These are phyloP conservation scores for Eulacestoma nigropectus DNA, from an alignment of 2,113 vertebrate species.

Conservation along the genomic window DNA sequence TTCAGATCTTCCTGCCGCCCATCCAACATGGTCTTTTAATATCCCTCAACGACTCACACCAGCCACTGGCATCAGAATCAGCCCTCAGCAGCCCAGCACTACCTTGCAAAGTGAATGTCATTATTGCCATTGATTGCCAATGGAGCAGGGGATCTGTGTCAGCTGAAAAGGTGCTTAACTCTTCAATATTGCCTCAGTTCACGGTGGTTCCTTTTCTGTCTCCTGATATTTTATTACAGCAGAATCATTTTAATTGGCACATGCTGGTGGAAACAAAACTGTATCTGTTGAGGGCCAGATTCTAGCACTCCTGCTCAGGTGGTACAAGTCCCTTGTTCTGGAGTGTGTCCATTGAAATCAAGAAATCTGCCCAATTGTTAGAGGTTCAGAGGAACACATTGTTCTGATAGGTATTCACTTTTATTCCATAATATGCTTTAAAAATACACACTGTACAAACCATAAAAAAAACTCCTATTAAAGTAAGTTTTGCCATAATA, in stretches of 20 bases:
- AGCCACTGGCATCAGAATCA: constrained; percentile 20
- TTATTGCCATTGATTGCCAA: constrained; percentile 17
- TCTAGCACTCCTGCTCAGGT: constrained; percentile 51
- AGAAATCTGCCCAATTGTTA: constrained; percentile 50
- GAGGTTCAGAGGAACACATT: constrained; percentile 58
- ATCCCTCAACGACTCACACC: constrained; percentile 33
- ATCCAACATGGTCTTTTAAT: constrained; percentile 50
- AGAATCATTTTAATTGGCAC: constrained; percentile 65
- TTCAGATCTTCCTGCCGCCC: constrained; percentile 48
- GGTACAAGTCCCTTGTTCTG: constrained; percentile 46
- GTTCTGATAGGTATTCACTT: constrained; percentile 58
- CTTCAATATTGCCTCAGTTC: constrained; percentile 31
- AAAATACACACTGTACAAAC: constrained; percentile 61
- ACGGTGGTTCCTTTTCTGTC: background rate
- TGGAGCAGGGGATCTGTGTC: constrained; percentile 26
- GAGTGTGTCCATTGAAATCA: constrained; percentile 52
- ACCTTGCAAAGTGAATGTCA: constrained; percentile 33
- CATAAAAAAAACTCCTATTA: constrained; percentile 53
- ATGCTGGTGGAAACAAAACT: constrained; percentile 61
- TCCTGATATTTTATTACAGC: constrained; percentile 49
- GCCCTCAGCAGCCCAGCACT: constrained; percentile 21
- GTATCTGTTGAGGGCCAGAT: constrained; percentile 51
- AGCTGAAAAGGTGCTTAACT: constrained; percentile 8
- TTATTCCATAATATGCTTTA: constrained; percentile 60
- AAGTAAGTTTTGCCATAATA: constrained; percentile 64